phyloP scores from a whole-genome alignment of 2,888 invertebrate species.

The Scelioninae gen. 1 region DNA sequence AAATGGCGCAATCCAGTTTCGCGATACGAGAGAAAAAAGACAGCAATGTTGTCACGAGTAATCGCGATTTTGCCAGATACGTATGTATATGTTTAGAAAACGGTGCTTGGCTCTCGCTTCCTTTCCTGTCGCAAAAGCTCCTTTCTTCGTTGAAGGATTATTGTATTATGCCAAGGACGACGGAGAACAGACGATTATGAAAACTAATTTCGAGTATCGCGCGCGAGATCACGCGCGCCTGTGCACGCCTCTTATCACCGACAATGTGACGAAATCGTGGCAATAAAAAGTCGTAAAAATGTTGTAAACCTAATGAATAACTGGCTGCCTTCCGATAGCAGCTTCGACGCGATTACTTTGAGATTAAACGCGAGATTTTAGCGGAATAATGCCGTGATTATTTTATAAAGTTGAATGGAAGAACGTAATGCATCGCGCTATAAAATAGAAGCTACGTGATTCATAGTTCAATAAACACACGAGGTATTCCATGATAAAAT shows the following conservation, averaged over 20 bases:
- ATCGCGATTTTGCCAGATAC: slow-evolving; percentile 51
- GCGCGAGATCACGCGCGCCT: slow-evolving; percentile 27
- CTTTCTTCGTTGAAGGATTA: slow-evolving; percentile 54
- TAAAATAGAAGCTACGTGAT: slow-evolving; percentile 34
- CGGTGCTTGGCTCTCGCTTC: slow-evolving; percentile 21
- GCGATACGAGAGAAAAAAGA: slow-evolving; percentile 53
- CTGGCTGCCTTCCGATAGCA: slow-evolving; percentile 11
- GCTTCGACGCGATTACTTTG: slow-evolving; percentile 23
- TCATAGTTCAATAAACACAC: slow-evolving; percentile 51
- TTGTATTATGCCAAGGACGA: slow-evolving; percentile 31
- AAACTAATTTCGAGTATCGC: slow-evolving; percentile 48
- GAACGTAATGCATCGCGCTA: slow-evolving; percentile 19
- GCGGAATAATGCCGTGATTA: slow-evolving; percentile 27
- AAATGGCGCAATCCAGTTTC: slow-evolving; percentile 19
- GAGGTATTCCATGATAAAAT: slow-evolving; percentile 38
- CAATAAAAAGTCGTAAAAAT: slow-evolving; percentile 40
- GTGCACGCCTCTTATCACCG: slow-evolving; percentile 10
- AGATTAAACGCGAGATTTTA: slow-evolving; percentile 34
- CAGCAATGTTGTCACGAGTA: slow-evolving; percentile 56
- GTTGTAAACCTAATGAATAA: slow-evolving; percentile 49
- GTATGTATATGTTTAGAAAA: slow-evolving; percentile 39
- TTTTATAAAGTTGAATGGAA: slow-evolving; percentile 46
- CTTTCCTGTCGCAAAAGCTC: slow-evolving; percentile 37
- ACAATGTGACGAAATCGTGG: slow-evolving; percentile 39
- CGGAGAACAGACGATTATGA: slow-evolving; percentile 31